phyloP scores from a whole-genome alignment of 1,140 invertebrate species.

The Marisa cornuarietis region DNA sequence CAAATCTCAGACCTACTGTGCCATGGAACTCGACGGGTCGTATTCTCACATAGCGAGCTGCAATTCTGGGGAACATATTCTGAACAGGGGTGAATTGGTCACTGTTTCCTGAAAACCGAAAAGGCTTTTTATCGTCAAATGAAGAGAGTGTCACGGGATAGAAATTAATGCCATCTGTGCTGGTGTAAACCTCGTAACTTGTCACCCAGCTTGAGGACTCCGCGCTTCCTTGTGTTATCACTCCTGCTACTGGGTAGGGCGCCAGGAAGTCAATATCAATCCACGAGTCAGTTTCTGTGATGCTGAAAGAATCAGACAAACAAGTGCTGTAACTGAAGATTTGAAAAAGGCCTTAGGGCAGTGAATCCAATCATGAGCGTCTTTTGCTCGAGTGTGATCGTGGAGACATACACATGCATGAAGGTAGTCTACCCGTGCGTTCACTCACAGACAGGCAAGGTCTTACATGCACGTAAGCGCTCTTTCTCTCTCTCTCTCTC shows the following conservation, averaged over 20 bases:
- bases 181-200: constrained; percentile 72
- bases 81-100: constrained; percentile 48
- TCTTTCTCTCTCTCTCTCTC: no score
- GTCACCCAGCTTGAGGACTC: constrained; percentile 74
- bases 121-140: constrained; percentile 8
- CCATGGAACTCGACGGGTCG: constrained; percentile 50
- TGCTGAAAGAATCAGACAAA: constrained; percentile 26
- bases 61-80: constrained; percentile 41
- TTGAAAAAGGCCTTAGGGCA: no score
- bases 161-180: constrained; percentile 47
- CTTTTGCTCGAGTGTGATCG: no score
- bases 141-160: constrained; percentile 25
- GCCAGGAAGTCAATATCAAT: constrained; percentile 74
- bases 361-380: no score
- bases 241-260: constrained; percentile 79
- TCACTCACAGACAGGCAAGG: no score
- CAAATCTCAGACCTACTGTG: constrained; percentile 43
- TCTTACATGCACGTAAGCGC: no score
- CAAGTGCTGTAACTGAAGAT: no score
- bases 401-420: no score
- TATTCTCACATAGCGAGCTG: constrained; percentile 44
- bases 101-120: constrained; percentile 46
- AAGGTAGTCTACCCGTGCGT: no score
- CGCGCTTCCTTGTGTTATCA: constrained; percentile 74
- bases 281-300: constrained; percentile 43